Evolutionary conservation across 1,140 invertebrate species (phyloP), one percentile per base, ranked within the genome.

Genomic region (Oppia nitens): DNA sequence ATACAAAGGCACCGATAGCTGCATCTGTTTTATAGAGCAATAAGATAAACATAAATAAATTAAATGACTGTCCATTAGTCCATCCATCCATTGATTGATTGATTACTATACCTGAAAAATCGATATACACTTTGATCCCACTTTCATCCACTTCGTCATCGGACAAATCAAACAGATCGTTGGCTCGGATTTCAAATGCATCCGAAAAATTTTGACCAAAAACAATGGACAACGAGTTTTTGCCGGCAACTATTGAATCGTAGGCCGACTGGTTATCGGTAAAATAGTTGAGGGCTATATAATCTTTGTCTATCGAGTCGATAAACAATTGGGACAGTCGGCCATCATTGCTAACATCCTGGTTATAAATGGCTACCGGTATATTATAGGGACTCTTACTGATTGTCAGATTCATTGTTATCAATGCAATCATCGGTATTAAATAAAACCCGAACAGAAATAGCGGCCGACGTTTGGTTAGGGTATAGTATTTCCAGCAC

Each of bases 321-420:
- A n/a, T n/a, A n/a, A n/a, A n/a, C n/a, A n/a, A n/a, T n/a, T n/a
- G n/a, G n/a, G n/a, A n/a, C n/a, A n/a, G n/a, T n/a, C n/a, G n/a
- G n/a, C n/a, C n/a, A n/a, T n/a, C n/a, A n/a, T n/a, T n/a, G n/a
- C n/a, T n/a, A n/a, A n/a, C n/a, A n/a, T n/a, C 72, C 6, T 67
- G 58, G 58, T 73, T 73, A 4, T 92, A 85, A 56, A 95, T 78
- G 27, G 85, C 88, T 67, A 97, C 64, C 62, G 79, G 80, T 0
- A 97, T 76, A 48, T 84, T 82, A 53, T 79, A 81, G 0, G 92
- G 91, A 68, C 91, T 85, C 27, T 85, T 78, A 57, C 91, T 91
- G 63, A 96, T 91, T 23, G 90, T 87, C 61, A 93, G 70, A 71
- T 90, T 95, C 76, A 97, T 96, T 3, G 95, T 78, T 52, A 92